phyloP scores from a whole-genome alignment of 2,888 invertebrate genomes.

The Coenonympha arcania region DNA sequence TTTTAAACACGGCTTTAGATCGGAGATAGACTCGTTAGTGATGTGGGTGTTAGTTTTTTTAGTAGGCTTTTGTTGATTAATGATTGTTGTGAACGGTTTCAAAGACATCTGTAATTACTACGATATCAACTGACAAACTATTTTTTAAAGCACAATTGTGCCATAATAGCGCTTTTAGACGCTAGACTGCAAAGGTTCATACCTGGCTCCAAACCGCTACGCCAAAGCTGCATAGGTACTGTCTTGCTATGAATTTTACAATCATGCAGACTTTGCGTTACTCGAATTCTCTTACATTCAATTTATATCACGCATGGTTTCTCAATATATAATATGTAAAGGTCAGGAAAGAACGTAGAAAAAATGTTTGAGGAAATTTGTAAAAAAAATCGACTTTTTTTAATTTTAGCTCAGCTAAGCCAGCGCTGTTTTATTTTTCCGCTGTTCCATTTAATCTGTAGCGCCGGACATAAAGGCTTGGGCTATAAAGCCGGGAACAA shows the following conservation, averaged over 20 bases:
- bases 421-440: slow-evolving; percentile 9
- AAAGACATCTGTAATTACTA: background rate
- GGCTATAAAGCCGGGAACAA: slow-evolving; percentile 43
- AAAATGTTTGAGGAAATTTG: background rate
- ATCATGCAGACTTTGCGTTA: no score
- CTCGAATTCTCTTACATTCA: no score
- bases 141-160: no score
- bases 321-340: no score
- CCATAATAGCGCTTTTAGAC: no score
- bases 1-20: slow-evolving; percentile 27
- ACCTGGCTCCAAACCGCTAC: no score
- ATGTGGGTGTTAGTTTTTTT: background rate
- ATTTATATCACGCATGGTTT: no score
- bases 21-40: slow-evolving; percentile 15
- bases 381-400: background rate
- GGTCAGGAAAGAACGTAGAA: background rate
- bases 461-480: slow-evolving; percentile 37
- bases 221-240: no score
- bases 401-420: no score
- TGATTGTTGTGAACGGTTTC: background rate
- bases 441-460: slow-evolving; percentile 26
- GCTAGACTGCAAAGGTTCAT: no score
- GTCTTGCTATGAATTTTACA: no score
- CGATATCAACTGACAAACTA: background rate
- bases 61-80: background rate